Base-by-base conservation (phyloP, 2,888 invertebrate species). In the Phalangium opilio region DNA sequence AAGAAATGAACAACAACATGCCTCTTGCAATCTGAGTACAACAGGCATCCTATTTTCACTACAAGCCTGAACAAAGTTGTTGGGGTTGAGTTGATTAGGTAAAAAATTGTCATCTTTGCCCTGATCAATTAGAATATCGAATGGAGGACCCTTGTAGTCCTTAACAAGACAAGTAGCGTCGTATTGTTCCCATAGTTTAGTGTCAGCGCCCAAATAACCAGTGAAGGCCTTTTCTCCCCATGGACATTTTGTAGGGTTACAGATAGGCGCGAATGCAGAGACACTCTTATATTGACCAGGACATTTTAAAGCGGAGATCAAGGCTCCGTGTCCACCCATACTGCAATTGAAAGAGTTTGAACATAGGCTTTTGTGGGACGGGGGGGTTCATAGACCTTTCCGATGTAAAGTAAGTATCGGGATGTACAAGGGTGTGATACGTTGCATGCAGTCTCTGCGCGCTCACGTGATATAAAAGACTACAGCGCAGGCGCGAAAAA, bases 261-360 rank as follows among this genome's bases (percentile, higher is more conserved):
- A 79, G 61, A 96, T 91, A 0, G 98, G 93, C 3, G 96, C 79
- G 72, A 98, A 95, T 4, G 89, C 91, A 53, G 93, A 91, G 1
- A 91, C 89, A 40, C 71, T 70, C 20, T 49, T 45, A 67, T 83
- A 96, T 48, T 81, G 68, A 12, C 83, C 84, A 10, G 93, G 93
- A 67, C 89, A 90, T 66, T 86, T 84, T 38, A 98, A 67, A 4
- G 84, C 83, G 62, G 83, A 83, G 45, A 90, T 78, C 41, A 96
- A 65, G 14, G 95, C 93, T 27, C 98, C 96, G 69, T 96, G 95
- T 19, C 96, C 96, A 50, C 96, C 96, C 96, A 98, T 98, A 63
- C 93, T 91, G 63, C 41, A 74, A 70, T 55, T 55, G 51, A 57
- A 52, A 47, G 14, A 12, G 14, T 34, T n/a, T n/a, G n/a, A n/a